phyloP scores from a whole-genome alignment of 2,113 vertebrate species.

The Eublepharis macularius region DNA sequence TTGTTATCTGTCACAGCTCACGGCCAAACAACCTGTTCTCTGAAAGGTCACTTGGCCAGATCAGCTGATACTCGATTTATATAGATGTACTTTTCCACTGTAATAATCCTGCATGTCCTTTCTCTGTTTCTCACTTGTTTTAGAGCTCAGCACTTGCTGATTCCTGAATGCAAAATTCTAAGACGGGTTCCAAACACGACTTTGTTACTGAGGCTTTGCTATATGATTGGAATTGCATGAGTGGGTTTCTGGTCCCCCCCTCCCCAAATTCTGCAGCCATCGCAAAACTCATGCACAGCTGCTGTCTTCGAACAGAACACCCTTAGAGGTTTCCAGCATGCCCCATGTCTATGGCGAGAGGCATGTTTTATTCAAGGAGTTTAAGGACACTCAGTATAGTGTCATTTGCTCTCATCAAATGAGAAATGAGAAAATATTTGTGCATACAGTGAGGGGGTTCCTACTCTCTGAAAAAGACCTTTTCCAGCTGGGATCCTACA shows the following conservation, averaged over 20 bases:
- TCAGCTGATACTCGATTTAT: conserved; percentile 61
- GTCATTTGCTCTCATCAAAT: background rate
- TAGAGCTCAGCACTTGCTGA: conserved; percentile 33
- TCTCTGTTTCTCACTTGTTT: conserved; percentile 30
- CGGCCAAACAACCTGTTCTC: conserved; percentile 25
- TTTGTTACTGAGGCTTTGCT: conserved; percentile 56
- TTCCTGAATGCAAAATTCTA: conserved; percentile 49
- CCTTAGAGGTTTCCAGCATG: background rate
- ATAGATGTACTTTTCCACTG: conserved; percentile 24
- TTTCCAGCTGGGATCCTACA: background rate
- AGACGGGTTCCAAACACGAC: conserved; percentile 62
- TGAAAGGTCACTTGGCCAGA: conserved; percentile 64
- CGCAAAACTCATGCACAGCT: conserved; percentile 8
- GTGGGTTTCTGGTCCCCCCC: background rate
- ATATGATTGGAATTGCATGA: conserved; percentile 50
- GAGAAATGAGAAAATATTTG: background rate
- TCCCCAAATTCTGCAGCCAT: background rate
- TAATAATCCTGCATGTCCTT: conserved; percentile 50
- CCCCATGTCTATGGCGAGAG: background rate
- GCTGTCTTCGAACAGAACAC: background rate
- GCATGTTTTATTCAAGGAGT: background rate
- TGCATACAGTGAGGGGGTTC: background rate
- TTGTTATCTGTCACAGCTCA: background rate
- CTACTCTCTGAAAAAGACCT: background rate
- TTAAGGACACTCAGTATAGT: background rate